Evolutionary conservation across 2,888 invertebrate species (phyloP), one percentile per base, ranked within the genome.

Genomic region (Rotaria sp.): DNA sequence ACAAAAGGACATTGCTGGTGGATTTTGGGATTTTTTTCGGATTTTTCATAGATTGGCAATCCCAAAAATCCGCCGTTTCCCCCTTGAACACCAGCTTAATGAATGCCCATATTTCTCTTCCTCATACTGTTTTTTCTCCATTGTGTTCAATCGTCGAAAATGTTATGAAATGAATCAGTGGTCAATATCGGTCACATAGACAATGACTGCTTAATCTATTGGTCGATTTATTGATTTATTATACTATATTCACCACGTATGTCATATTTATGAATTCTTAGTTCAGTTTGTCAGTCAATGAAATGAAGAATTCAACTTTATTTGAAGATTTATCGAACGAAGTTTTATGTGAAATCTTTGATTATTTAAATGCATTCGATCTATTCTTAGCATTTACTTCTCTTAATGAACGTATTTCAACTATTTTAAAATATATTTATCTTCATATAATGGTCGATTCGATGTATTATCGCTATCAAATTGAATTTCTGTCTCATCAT

Each of bases 331-430:
- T 75, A 21, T 41, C 75, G 30, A 75, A 26, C 41, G 41, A 75
- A 8, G 7, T 75, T 41, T 75, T 75, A 41, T 75, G 75, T 75
- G 75, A 75, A 24, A 75, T 75, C 38, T 75, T 75, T 75, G 75
- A 75, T 75, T 18, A 75, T 24, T 75, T 75, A 41, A 75, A 41
- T 41, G 75, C 41, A 41, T 75, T 75, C 21, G 75, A 41, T 41
- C 41, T 75, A 21, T 75, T 75, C 8, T 75, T 75, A 41, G 75
- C 41, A 41, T 75, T 75, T 41, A 7, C 21, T 41, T 75, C 75
- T 75, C 75, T 75, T 26, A 75, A 75, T 75, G 13, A 41, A 75
- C 75, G 41, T 75, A 75, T 75, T 41, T 75, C 75, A 75, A 41
- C 75, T 41, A 75, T 75, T 75, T 41, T 41, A 24, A 75, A 75